Conservation (phyloP, 2,888 invertebrate genomes). For the Sialis fuliginosa region DNA sequence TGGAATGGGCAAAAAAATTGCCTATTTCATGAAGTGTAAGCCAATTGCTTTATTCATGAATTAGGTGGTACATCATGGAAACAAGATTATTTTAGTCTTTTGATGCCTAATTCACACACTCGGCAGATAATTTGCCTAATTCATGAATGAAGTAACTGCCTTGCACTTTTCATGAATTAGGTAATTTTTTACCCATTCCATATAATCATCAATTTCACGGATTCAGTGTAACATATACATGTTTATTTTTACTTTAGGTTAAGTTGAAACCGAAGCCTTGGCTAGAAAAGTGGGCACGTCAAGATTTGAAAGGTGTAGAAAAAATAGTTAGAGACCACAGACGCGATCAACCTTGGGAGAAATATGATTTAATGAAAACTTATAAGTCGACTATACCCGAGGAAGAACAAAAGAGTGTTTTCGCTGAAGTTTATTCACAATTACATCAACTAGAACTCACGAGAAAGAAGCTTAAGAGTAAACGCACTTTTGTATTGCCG, state of each 20-base stretch:
- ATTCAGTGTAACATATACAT: background rate
- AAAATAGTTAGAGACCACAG: constrained; percentile 31
- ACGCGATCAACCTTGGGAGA: constrained; percentile 59
- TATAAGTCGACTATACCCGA: constrained; percentile 75
- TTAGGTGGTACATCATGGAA: no score
- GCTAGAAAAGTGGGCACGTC: constrained; percentile 76
- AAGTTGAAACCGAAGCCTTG: constrained; percentile 70
- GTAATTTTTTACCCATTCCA: no score
- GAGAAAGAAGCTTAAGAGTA: constrained; percentile 41
- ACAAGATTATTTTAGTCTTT: no score
- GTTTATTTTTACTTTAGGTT: constrained; percentile 27
- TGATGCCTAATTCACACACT: no score
- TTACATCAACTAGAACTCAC: constrained; percentile 51
- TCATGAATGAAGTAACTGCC: no score
- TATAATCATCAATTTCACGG: background rate
- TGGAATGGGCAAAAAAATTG: no score
- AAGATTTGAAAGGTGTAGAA: constrained; percentile 53
- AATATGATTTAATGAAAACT: constrained; percentile 85
- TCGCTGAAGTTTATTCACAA: constrained; percentile 62
- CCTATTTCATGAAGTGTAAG: no score
- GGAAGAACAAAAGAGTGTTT: constrained; percentile 76
- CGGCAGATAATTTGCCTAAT: no score
- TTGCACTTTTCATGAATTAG: no score
- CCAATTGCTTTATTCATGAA: no score
- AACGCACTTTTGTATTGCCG: constrained; percentile 39